These are phyloP conservation scores for Micronycteris hirsuta DNA, from an alignment of 2,113 vertebrate species.

Conservation along the genomic window DNA sequence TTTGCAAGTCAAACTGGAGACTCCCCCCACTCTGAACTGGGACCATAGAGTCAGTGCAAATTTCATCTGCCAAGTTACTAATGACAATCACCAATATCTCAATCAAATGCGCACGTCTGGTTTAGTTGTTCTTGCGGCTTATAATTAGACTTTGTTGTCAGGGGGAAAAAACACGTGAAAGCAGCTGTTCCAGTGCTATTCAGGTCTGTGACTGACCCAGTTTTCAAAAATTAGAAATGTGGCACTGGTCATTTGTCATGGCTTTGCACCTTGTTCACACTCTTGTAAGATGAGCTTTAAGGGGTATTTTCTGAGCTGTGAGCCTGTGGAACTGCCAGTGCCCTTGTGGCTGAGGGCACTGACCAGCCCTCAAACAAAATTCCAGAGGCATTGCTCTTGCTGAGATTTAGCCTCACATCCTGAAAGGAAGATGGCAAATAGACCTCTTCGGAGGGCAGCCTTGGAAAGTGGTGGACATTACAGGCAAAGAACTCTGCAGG, in stretches of 20 bases:
- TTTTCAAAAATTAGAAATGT: slow-evolving; percentile 61
- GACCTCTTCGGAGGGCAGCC: not conserved
- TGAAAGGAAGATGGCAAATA: not conserved
- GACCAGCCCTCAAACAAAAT: not conserved
- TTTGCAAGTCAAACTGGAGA: not conserved
- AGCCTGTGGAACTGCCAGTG: not conserved
- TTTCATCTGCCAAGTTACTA: not conserved
- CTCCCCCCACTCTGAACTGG: not conserved
- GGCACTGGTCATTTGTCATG: not conserved
- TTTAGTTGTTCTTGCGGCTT: slow-evolving; percentile 51
- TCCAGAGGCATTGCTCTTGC: not conserved
- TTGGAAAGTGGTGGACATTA: not conserved
- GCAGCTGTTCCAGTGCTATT: slow-evolving; percentile 57
- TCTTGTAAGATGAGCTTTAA: not conserved
- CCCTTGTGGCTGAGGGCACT: not conserved
- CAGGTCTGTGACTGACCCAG: slow-evolving; percentile 65
- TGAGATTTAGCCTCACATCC: not conserved
- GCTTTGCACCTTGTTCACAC: slow-evolving; percentile 33
- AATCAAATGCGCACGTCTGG: slow-evolving; percentile 35
- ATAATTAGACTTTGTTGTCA: slow-evolving; percentile 60
- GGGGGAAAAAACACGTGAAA: not conserved
- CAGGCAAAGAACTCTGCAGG: not conserved
- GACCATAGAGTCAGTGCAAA: not conserved
- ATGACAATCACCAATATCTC: not conserved
- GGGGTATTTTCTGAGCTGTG: slow-evolving; percentile 16